A percentile compares a stretch with the other conserved stretches of the same genome.
These are phyloP conservation scores for Tuta absoluta DNA, from an alignment of 2,888 invertebrate species.

Conservation along the genomic window DNA sequence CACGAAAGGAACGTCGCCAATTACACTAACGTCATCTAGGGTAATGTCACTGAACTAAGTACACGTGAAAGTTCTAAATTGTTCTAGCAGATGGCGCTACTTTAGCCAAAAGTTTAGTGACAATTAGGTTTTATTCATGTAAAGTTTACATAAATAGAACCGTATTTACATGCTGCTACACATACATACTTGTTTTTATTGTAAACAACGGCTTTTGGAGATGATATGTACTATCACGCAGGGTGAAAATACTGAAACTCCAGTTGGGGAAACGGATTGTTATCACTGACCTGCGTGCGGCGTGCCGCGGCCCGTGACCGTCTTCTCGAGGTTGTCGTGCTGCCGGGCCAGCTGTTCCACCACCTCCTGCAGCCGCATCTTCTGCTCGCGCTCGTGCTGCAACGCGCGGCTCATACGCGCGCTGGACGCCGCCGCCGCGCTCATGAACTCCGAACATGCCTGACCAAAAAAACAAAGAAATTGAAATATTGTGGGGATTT, in stretches of 20 bases:
- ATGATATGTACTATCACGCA: no score
- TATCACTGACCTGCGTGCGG: slow-evolving; percentile 67
- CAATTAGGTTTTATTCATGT: no score
- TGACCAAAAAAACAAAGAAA: slow-evolving; percentile 52
- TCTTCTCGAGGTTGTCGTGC: slow-evolving; percentile 97
- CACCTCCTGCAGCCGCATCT: slow-evolving; percentile 95
- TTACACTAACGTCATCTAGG: neutral
- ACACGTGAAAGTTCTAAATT: neutral
- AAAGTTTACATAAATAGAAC: no score
- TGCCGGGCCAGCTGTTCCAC: slow-evolving; percentile 98
- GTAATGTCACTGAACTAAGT: neutral
- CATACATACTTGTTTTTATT: neutral
- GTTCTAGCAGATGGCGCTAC: neutral
- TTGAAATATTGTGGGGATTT: neutral
- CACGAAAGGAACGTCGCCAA: neutral
- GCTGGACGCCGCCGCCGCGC: slow-evolving; percentile 93
- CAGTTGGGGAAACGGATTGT: no score
- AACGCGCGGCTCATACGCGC: slow-evolving; percentile 95
- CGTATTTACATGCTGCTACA: no score
- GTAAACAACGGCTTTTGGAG: neutral
- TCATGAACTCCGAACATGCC: slow-evolving; percentile 96
- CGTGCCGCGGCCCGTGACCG: slow-evolving; percentile 85
- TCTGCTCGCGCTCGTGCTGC: slow-evolving; percentile 97
- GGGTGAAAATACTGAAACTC: no score
- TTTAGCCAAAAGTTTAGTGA: neutral